These are phyloP conservation scores for Drosophila subobscura DNA, from an alignment of 1,140 invertebrate species.

Conservation along the genomic window DNA sequence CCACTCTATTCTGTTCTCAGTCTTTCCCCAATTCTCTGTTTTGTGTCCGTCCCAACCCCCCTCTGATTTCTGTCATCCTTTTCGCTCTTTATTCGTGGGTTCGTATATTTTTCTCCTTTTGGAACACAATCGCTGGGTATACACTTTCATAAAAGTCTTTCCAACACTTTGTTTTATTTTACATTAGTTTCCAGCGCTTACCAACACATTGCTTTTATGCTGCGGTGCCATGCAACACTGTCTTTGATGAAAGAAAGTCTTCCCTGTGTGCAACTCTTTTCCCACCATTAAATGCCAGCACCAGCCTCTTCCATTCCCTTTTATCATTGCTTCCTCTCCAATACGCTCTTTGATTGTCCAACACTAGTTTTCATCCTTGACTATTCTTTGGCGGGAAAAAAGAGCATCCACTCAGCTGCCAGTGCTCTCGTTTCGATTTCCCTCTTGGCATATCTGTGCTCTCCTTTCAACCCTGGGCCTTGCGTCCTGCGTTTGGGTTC, in stretches of 20 bases:
- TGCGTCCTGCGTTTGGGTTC: conserved; percentile 14
- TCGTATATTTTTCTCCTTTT: conserved; percentile 35
- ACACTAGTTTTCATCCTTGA: background rate
- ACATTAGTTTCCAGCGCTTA: no score
- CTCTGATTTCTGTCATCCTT: conserved; percentile 1
- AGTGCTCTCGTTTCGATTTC: background rate
- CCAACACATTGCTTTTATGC: no score
- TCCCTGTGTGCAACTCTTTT: no score
- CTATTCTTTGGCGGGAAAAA: background rate
- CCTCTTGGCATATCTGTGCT: conserved; percentile 25
- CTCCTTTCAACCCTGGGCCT: conserved; percentile 20
- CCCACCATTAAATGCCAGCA: no score
- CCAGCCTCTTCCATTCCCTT: no score
- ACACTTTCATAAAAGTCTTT: conserved; percentile 12
- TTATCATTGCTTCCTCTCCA: background rate
- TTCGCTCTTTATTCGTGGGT: conserved; percentile 23
- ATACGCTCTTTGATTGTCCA: background rate
- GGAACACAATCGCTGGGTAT: conserved; percentile 28
- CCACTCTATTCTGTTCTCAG: conserved; percentile 37
- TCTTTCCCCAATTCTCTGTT: background rate
- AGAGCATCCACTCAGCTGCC: conserved; percentile 11
- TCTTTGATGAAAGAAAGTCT: no score
- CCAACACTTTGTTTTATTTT: no score
- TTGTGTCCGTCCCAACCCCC: conserved; percentile 6
- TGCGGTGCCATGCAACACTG: no score